Conservation (phyloP, 2,113 vertebrate species). For the Lathamus discolor region DNA sequence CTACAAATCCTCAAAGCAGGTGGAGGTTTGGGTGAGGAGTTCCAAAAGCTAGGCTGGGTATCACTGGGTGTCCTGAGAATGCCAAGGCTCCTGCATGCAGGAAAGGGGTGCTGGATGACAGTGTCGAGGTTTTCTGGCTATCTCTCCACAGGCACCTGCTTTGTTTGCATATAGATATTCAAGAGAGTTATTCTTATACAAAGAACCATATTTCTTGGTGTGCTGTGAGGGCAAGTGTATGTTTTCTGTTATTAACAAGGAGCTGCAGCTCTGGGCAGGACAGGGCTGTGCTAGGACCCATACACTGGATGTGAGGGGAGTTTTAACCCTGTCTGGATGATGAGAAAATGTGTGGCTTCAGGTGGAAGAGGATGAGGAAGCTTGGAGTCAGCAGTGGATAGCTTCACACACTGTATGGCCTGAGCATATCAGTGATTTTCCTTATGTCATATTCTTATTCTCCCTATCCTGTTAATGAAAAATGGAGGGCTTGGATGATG, state of each 20-base stretch:
- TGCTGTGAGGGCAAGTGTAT: background rate
- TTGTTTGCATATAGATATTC: background rate
- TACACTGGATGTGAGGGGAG: background rate
- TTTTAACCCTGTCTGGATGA: background rate
- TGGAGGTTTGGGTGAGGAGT: background rate
- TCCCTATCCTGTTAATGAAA: background rate
- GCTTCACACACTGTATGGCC: rapidly evolving
- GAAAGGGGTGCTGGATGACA: background rate
- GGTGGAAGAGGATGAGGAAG: background rate
- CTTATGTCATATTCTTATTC: background rate
- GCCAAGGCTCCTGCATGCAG: background rate
- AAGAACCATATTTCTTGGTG: background rate
- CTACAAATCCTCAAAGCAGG: background rate
- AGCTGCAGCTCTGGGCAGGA: background rate
- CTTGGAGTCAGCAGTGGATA: rapidly evolving
- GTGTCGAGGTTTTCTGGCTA: background rate
- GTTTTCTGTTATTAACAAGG: background rate
- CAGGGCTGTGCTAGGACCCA: background rate
- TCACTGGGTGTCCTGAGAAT: rapidly evolving
- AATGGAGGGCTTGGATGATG: background rate
- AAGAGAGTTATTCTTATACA: background rate
- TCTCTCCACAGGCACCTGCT: background rate
- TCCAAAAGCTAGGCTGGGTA: background rate
- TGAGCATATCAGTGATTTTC: background rate
- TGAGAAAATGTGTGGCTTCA: background rate